Evolutionary conservation across 2,797 vertebrate species (phyloP), one percentile per base, ranked within the genome.

Genomic region (Thripadectes ignobilis): DNA sequence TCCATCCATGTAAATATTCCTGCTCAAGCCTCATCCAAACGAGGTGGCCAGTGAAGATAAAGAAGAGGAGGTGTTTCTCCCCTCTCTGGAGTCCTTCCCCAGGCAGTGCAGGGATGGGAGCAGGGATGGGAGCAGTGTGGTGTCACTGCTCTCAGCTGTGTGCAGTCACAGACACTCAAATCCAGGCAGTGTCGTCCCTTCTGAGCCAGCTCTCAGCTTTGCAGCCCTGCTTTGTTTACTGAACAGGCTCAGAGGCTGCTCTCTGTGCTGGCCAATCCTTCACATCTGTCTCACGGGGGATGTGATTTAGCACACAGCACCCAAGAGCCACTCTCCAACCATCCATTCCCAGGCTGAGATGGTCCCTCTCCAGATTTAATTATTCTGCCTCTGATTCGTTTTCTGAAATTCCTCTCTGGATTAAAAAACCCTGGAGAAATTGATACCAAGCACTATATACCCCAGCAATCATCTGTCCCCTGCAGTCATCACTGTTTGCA

Each of bases 231-330:
- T 82, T 61, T 93, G 75, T 91, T 93, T 68, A 66, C 91, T 51
- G 75, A 78, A 22, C 18, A 27, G 78, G 39, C 63, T 84, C 94
- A 74, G 92, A 76, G 79, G 93, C 85, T 30, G 93, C 88, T 89
- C 54, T 73, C 87, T 55, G 74, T 14, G 86, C 81, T 30, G 88
- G 91, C 97, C 97, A 97, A 94, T 95, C 96, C 88, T 87, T 63
- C 41, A 59, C 93, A 48, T 34, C 93, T 26, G 51, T 2, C 93
- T 87, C 62, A 6, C 54, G 19, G 7, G 12, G 7, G n/a, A 14
- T 22, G 45, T 29, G 51, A 51, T 76, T 66, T 16, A 66, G 46
- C 92, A 57, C 52, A 2, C 80, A 86, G 85, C 79, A 87, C 86
- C 91, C 75, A 14, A 57, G 69, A 89, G 79, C 92, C 57, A 36